A percentile compares a stretch with the other conserved stretches of the same genome.
These are phyloP conservation scores for Emys orbicularis DNA, from an alignment of 2,797 vertebrate species.

Conservation along the genomic window DNA sequence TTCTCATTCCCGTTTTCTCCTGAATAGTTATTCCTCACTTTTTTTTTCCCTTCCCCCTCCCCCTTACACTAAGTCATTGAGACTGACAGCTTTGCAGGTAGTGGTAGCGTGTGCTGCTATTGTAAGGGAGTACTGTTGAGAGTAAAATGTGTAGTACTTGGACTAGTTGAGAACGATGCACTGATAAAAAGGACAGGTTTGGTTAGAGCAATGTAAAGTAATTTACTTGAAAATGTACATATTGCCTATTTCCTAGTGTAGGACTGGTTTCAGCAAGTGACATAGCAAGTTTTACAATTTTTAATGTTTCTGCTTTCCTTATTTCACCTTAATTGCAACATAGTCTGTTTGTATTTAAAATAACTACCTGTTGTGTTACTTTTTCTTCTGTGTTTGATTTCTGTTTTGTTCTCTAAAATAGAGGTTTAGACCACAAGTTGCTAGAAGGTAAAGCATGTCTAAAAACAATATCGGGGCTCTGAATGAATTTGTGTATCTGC, in stretches of 20 bases:
- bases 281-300: conserved; percentile 87
- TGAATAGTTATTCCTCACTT: conserved; percentile 79
- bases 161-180: conserved; percentile 83
- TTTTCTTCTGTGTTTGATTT: conserved; percentile 76
- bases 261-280: conserved; percentile 85
- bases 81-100: conserved; percentile 85
- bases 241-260: conserved; percentile 88
- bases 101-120: conserved; percentile 83
- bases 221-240: conserved; percentile 89
- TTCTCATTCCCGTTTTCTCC: conserved; percentile 81
- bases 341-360: conserved; percentile 86
- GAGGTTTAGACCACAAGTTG: conserved; percentile 83
- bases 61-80: conserved; percentile 87
- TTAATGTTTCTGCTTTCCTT: conserved; percentile 87
- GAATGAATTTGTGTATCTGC: conserved; percentile 84
- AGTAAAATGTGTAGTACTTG: conserved; percentile 78
- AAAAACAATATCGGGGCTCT: conserved; percentile 80
- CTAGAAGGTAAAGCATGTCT: conserved; percentile 84
- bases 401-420: conserved; percentile 78
- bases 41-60: conserved; percentile 74
- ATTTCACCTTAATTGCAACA: conserved; percentile 86
- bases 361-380: conserved; percentile 80
- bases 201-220: conserved; percentile 80
- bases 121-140: conserved; percentile 80
- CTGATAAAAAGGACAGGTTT: conserved; percentile 81